A percentile compares a stretch with the other conserved stretches of the same genome.
Evolutionary conservation across 2,113 vertebrate species (phyloP).

Genomic region (Poeciliopsis occidentalis): DNA sequence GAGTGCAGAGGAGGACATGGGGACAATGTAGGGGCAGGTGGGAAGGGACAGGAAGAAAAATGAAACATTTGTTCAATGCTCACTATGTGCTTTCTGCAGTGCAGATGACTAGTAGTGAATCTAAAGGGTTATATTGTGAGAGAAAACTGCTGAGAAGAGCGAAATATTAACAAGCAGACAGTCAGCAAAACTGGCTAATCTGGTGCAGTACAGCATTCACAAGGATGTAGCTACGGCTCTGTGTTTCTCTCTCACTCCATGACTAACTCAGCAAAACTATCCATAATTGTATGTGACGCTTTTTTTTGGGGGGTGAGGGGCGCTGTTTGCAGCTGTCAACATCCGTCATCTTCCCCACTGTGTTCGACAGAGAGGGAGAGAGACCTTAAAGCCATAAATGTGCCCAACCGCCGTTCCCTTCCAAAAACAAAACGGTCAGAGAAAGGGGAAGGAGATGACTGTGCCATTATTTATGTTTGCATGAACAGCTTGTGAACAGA

Average conservation of each 20-base stretch:
- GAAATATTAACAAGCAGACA: slow-evolving; percentile 79
- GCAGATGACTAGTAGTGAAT: slow-evolving; percentile 46
- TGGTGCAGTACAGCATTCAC: slow-evolving; percentile 81
- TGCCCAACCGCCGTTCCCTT: slow-evolving; percentile 63
- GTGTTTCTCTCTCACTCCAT: slow-evolving; percentile 75
- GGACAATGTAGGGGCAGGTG: slow-evolving; percentile 18
- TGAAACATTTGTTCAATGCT: slow-evolving; percentile 33
- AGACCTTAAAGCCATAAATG: slow-evolving; percentile 55
- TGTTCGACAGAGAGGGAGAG: slow-evolving; percentile 73
- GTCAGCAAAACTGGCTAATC: slow-evolving; percentile 77
- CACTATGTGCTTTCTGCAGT: slow-evolving; percentile 14
- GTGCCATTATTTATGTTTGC: slow-evolving; percentile 63
- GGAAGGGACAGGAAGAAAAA: slow-evolving; percentile 27
- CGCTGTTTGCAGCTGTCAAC: slow-evolving; percentile 15
- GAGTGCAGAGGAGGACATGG: slow-evolving; percentile 20
- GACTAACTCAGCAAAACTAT: slow-evolving; percentile 52
- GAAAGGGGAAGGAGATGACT: slow-evolving; percentile 73
- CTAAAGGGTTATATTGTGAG: slow-evolving; percentile 71
- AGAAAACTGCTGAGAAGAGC: slow-evolving; percentile 67
- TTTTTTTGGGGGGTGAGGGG: not conserved
- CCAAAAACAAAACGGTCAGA: slow-evolving; percentile 71
- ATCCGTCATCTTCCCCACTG: slow-evolving; percentile 13
- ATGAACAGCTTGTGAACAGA: slow-evolving; percentile 68
- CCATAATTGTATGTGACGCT: not conserved
- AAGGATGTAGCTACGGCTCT: slow-evolving; percentile 73